A percentile compares a stretch with the other conserved stretches of the same genome.
Conservation (phyloP, 2,797 vertebrate species). For the Poeciliopsis infans region DNA sequence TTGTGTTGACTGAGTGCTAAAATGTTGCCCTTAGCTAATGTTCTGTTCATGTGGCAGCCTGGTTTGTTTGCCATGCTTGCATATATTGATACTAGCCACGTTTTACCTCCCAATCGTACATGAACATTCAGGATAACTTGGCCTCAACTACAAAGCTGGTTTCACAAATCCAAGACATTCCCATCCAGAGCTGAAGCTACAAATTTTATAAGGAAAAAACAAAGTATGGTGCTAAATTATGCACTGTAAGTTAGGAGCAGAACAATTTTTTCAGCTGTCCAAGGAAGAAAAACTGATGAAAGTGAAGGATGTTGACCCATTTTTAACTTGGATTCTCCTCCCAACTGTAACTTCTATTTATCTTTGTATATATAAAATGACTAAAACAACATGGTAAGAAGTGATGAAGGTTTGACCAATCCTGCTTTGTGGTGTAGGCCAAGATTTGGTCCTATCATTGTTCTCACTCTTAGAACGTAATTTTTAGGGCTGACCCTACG, state of each 20-base stretch:
- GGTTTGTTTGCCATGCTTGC: conserved; percentile 1
- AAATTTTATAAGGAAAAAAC: not conserved
- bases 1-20: conserved; percentile 4
- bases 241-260: not conserved
- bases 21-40: not conserved
- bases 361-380: not conserved
- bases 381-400: not conserved
- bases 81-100: not conserved
- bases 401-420: not conserved
- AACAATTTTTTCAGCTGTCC: not conserved
- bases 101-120: not conserved
- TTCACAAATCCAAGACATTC: not conserved
- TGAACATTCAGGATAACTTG: not conserved
- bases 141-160: not conserved
- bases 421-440: not conserved
- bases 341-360: not conserved
- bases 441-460: not conserved
- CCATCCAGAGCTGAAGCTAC: no score
- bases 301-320: not conserved
- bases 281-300: not conserved
- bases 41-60: not conserved
- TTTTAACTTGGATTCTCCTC: not conserved
- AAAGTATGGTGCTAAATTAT: not conserved
- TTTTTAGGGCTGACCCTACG: not conserved
- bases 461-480: not conserved